Conservation (phyloP, 2,113 vertebrate genomes). For the Elephas maximus region DNA sequence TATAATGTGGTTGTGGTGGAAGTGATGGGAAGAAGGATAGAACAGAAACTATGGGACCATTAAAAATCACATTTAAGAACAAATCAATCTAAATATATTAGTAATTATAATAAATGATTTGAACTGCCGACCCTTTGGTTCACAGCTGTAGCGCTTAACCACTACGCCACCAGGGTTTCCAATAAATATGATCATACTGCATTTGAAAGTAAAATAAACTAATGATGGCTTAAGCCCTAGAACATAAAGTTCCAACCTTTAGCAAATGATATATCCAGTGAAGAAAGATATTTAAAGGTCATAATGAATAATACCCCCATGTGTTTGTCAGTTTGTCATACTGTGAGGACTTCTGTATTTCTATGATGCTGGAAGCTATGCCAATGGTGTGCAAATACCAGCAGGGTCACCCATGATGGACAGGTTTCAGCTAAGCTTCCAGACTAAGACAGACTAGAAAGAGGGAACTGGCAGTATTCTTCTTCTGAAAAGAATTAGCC, state of each 20-base stretch:
- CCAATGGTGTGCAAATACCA: too few relatives aligned
- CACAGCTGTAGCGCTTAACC: too few relatives aligned
- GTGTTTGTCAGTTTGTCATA: too few relatives aligned
- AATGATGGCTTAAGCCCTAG: neutral
- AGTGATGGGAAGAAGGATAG: neutral
- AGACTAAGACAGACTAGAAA: too few relatives aligned
- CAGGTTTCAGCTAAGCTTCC: too few relatives aligned
- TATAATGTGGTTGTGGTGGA: neutral
- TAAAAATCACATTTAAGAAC: neutral
- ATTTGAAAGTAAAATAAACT: neutral
- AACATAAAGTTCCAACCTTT: neutral
- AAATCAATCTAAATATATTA: neutral
- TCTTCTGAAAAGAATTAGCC: too few relatives aligned
- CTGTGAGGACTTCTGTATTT: too few relatives aligned
- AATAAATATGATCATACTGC: neutral
- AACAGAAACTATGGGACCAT: neutral
- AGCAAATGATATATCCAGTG: neutral
- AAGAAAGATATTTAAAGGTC: neutral
- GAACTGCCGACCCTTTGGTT: too few relatives aligned
- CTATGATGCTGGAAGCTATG: too few relatives aligned
- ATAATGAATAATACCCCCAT: neutral
- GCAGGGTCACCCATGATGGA: too few relatives aligned
- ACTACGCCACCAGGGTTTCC: too few relatives aligned
- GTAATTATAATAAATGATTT: neutral
- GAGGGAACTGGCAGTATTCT: too few relatives aligned